Evolutionary conservation across 2,113 vertebrate genomes (phyloP).

Genomic region (Tychaedon coryphoeus): DNA sequence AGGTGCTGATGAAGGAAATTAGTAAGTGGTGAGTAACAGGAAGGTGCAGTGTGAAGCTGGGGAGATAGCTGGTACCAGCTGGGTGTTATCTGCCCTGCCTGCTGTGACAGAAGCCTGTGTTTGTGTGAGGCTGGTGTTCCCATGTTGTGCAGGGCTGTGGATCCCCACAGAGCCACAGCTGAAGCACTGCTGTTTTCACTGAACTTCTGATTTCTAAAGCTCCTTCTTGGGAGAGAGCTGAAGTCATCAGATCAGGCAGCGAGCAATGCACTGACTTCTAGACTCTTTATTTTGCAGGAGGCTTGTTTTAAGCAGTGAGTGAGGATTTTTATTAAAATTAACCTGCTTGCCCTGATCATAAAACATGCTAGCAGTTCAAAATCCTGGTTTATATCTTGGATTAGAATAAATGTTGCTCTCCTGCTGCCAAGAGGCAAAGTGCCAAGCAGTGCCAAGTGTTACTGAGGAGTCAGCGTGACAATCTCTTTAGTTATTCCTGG

Average conservation of each 20-base stretch:
- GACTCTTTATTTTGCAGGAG: not conserved
- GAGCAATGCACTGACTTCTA: not conserved
- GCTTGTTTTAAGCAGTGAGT: not conserved
- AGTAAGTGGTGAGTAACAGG: not conserved
- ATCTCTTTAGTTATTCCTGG: constrained; percentile 22
- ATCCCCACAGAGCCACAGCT: not conserved
- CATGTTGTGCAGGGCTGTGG: not conserved
- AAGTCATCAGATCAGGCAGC: not conserved
- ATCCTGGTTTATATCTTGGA: not conserved
- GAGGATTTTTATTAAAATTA: not conserved
- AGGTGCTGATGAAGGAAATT: not conserved
- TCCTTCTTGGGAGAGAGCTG: not conserved
- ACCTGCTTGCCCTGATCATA: not conserved
- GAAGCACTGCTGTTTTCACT: not conserved
- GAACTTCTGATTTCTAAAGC: not conserved
- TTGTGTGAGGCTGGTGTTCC: not conserved
- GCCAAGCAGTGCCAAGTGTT: constrained; percentile 22
- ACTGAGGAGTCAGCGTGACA: not conserved
- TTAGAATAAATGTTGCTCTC: not conserved
- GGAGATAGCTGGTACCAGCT: not conserved
- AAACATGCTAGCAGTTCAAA: not conserved
- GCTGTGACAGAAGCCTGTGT: not conserved
- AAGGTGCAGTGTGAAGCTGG: not conserved
- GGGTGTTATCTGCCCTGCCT: not conserved
- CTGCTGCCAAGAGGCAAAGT: not conserved